A percentile compares a stretch with the other conserved stretches of the same genome.
Evolutionary conservation across 2,797 vertebrate genomes (phyloP).

Genomic region (Eulemur albifrons): DNA sequence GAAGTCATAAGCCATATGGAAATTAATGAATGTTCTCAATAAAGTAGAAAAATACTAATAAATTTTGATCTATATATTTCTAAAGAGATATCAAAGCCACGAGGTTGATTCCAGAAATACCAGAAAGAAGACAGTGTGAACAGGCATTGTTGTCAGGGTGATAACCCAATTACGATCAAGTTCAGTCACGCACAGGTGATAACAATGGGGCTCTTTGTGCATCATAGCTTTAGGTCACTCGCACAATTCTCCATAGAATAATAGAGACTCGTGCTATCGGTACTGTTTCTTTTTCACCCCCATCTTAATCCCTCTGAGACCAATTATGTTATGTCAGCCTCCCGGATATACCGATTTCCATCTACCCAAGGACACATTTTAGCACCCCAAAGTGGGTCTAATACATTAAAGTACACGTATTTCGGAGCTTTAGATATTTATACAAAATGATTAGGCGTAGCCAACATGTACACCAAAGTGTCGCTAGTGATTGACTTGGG

Average conservation of each 20-base stretch:
- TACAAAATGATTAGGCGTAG: not conserved
- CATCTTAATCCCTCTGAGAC: conserved; percentile 66
- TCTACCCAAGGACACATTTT: conserved; percentile 47
- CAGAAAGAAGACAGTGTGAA: not conserved
- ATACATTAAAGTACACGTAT: not conserved
- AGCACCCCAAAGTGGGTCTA: conserved; percentile 53
- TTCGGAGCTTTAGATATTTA: conserved; percentile 41
- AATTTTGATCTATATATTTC: not conserved
- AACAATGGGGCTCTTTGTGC: conserved; percentile 27
- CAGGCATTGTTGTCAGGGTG: not conserved
- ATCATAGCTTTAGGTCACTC: conserved; percentile 41
- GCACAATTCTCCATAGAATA: conserved; percentile 13
- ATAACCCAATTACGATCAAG: conserved; percentile 14
- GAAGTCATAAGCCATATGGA: not conserved
- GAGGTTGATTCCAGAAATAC: not conserved
- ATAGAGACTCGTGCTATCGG: conserved; percentile 29
- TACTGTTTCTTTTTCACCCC: conserved; percentile 27
- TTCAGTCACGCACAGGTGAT: not conserved
- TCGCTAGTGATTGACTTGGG: not conserved
- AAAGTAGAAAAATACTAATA: not conserved
- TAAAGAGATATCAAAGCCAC: conserved; percentile 19
- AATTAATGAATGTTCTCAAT: not conserved
- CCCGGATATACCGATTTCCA: conserved; percentile 43
- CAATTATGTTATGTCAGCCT: conserved; percentile 48
- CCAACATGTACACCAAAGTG: not conserved